These are phyloP conservation scores for Melanotaenia maccullochi DNA, from an alignment of 2,797 vertebrate species.

Conservation along the genomic window DNA sequence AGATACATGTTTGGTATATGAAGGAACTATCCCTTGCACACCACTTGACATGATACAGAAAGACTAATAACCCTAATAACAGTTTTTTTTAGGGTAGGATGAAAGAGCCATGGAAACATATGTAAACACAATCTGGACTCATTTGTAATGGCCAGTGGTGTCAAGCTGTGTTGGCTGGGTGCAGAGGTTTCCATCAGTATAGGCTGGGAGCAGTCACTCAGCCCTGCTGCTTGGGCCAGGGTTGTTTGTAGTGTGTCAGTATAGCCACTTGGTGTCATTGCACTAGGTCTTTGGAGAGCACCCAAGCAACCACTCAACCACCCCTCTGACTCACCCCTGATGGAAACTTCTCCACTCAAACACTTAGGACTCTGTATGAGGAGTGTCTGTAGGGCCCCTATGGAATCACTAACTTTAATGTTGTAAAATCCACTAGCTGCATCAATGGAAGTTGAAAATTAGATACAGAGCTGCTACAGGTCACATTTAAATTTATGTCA, in stretches of 20 bases:
- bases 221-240: conserved; percentile 46
- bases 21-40: conserved; percentile 35
- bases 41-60: conserved; percentile 43
- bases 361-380: conserved; percentile 77
- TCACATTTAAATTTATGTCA: not conserved
- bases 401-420: conserved; percentile 62
- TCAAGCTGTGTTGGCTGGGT: conserved; percentile 66
- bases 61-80: conserved; percentile 29
- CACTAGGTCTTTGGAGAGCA: conserved; percentile 77
- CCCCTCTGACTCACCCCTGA: conserved; percentile 78
- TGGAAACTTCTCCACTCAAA: conserved; percentile 82
- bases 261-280: conserved; percentile 85
- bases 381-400: conserved; percentile 67
- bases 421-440: conserved; percentile 54
- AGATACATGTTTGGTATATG: conserved; percentile 59
- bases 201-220: conserved; percentile 62
- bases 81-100: conserved; percentile 52
- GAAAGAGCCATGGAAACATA: conserved; percentile 47
- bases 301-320: conserved; percentile 79
- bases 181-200: conserved; percentile 64
- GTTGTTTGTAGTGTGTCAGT: conserved; percentile 82
- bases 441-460: conserved; percentile 27
- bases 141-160: conserved; percentile 66
- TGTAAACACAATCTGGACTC: conserved; percentile 64
- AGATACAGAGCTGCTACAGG: conserved; percentile 30